phyloP scores from a whole-genome alignment of 2,797 vertebrate genomes.

The Malacoraja senta region DNA sequence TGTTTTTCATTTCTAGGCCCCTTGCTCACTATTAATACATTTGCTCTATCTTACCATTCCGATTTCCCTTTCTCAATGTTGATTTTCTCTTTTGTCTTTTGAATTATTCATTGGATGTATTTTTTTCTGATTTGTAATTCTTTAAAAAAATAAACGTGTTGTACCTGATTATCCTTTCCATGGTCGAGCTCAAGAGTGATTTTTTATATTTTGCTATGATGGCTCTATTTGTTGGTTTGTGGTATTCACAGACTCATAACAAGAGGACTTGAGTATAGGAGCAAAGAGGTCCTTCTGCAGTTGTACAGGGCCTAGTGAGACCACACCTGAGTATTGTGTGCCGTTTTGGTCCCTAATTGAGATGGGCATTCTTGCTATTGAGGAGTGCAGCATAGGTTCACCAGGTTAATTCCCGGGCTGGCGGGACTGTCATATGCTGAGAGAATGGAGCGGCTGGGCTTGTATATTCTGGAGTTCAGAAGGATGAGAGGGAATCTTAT shows the following conservation, averaged over 20 bases:
- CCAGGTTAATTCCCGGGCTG: too few relatives aligned
- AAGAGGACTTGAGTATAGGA: too few relatives aligned
- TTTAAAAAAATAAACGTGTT: background rate
- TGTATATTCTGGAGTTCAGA: too few relatives aligned
- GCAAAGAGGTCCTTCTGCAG: too few relatives aligned
- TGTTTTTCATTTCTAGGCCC: background rate
- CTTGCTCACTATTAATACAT: background rate
- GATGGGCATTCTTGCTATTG: too few relatives aligned
- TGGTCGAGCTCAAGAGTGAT: background rate
- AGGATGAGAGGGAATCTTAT: too few relatives aligned
- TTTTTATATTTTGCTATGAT: background rate
- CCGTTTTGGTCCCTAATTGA: too few relatives aligned
- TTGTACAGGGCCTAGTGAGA: too few relatives aligned
- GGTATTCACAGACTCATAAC: background rate
- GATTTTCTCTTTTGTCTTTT: background rate
- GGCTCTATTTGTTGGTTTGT: background rate
- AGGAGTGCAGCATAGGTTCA: too few relatives aligned
- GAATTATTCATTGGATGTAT: background rate
- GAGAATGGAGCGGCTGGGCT: too few relatives aligned
- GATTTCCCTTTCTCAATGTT: background rate
- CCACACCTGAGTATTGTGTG: too few relatives aligned
- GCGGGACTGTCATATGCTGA: too few relatives aligned
- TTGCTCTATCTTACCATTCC: background rate
- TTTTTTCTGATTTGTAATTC: background rate
- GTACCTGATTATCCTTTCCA: background rate